Base-by-base conservation (phyloP, 2,888 invertebrate genomes). In the Synanthedon myopaeformis region DNA sequence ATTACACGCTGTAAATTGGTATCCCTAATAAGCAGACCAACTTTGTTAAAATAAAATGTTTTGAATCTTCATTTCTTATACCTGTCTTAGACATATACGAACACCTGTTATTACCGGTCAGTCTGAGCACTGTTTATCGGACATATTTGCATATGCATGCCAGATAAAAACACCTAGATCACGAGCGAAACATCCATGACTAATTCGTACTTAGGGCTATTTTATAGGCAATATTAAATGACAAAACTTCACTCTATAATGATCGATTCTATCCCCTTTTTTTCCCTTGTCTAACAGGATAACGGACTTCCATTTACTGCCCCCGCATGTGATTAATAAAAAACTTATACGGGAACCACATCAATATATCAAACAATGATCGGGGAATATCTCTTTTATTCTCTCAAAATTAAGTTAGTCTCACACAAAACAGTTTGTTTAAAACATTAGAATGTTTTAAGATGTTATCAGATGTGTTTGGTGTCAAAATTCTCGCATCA, bases 401-500 rank as follows among this genome's bases (percentile, higher is more conserved):
- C 76, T 73, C 63, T 58, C 61, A 72, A 84, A 84, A 86, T 87
- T 85, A 82, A 84, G 86, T 86, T 86, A 86, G 69, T 78, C 35
- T 78, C 71, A 74, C 66, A 83, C 82, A 84, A 85, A 85, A 69
- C 82, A 84, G 85, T 86, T 86, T 87, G 87, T 86, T 86, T 85
- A 86, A 85, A 87, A 85, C 84, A 86, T 86, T 86, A 87, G 85
- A 55, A 68, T 72, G 74, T 80, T 84, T 80, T 82, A 74, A 83
- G 86, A 87, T 87, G 67, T 81, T 87, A 87, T 87, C 87, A 62
- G 13, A 55, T 35, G 60, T 82, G 79, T 87, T 82, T 86, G 85
- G 85, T 86, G 87, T 87, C 86, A 87, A 84, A 86, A 85, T 68
- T 84, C 83, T 83, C 86, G 79, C 85, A 82, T 87, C 86, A 87